A percentile compares a stretch with the other conserved stretches of the same genome.
Conservation (phyloP, 2,888 invertebrate species). For the Drosophila flavopinicola region DNA sequence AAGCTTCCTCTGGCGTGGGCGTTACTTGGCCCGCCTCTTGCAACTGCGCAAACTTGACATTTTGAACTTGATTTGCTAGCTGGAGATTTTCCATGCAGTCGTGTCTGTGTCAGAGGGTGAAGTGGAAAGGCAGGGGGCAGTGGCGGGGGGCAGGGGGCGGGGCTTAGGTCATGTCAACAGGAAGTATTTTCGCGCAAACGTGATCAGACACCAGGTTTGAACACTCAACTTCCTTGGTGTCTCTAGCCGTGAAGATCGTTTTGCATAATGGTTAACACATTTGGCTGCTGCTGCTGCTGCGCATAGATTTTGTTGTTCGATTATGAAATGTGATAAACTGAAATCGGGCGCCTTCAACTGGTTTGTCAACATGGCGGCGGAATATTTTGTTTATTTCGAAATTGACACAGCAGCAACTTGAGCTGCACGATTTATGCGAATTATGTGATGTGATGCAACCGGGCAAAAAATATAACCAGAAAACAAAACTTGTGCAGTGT, state of each 20-base stretch:
- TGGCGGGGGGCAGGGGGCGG: not conserved
- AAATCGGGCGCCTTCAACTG: conserved; percentile 52
- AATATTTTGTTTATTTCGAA: conserved; percentile 5
- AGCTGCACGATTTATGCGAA: conserved; percentile 32
- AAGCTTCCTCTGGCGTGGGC: conserved; percentile 55
- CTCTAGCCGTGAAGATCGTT: conserved; percentile 32
- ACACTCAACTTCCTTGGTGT: conserved; percentile 47
- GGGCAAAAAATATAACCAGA: not conserved
- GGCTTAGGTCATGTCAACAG: conserved; percentile 38
- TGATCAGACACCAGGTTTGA: conserved; percentile 45
- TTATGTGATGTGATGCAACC: conserved; percentile 44
- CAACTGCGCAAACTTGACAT: conserved; percentile 68
- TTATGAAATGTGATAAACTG: conserved; percentile 63
- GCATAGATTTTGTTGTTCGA: conserved; percentile 42
- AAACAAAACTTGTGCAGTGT: conserved; percentile 17
- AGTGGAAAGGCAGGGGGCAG: not conserved
- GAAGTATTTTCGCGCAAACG: conserved; percentile 52
- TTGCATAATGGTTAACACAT: conserved; percentile 73
- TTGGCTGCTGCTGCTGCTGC: conserved; percentile 10
- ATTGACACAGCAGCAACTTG: conserved; percentile 34
- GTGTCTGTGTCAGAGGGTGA: conserved; percentile 30
- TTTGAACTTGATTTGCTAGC: conserved; percentile 69
- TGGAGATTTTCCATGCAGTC: conserved; percentile 10
- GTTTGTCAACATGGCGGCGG: conserved; percentile 53
- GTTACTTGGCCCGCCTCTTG: conserved; percentile 19